These are phyloP conservation scores for Neolamprologus falcicula DNA, from an alignment of 2,113 vertebrate genomes.

Conservation along the genomic window DNA sequence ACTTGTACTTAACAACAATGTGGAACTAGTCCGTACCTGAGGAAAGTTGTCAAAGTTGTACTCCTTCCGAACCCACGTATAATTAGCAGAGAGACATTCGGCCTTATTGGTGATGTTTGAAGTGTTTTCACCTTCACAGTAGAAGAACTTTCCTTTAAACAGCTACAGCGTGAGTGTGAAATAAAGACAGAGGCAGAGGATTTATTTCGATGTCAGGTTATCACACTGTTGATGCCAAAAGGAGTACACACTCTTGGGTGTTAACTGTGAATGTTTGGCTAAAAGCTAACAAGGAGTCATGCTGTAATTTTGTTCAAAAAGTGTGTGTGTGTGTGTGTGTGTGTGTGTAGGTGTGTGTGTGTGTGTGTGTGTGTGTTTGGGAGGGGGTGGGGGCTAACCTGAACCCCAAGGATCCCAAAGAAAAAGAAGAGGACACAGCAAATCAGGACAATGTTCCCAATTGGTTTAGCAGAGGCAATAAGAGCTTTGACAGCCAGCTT, in stretches of 20 bases:
- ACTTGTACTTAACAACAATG: background rate
- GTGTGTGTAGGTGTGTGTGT: slow-evolving; percentile 1
- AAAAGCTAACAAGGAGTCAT: background rate
- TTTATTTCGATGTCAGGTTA: background rate
- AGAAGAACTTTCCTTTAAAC: slow-evolving; percentile 88
- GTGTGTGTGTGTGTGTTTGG: background rate
- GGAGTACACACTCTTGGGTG: background rate
- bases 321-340: slow-evolving; percentile 1
- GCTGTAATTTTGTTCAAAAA: background rate
- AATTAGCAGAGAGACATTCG: slow-evolving; percentile 72
- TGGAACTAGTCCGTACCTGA: background rate
- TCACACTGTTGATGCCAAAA: background rate
- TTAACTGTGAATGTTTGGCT: background rate
- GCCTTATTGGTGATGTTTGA: slow-evolving; percentile 60
- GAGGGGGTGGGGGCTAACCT: background rate
- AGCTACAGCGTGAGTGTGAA: slow-evolving; percentile 47
- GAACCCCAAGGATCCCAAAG: background rate
- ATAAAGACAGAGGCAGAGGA: background rate
- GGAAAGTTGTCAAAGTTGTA: slow-evolving; percentile 89
- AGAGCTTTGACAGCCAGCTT: background rate
- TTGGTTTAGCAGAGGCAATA: background rate
- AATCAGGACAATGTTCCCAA: background rate
- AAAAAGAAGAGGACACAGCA: background rate
- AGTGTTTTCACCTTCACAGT: slow-evolving; percentile 79
- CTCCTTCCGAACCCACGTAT: slow-evolving; percentile 78